Conservation (phyloP, 2,888 invertebrate genomes). For the Acanthopleura granulata region DNA sequence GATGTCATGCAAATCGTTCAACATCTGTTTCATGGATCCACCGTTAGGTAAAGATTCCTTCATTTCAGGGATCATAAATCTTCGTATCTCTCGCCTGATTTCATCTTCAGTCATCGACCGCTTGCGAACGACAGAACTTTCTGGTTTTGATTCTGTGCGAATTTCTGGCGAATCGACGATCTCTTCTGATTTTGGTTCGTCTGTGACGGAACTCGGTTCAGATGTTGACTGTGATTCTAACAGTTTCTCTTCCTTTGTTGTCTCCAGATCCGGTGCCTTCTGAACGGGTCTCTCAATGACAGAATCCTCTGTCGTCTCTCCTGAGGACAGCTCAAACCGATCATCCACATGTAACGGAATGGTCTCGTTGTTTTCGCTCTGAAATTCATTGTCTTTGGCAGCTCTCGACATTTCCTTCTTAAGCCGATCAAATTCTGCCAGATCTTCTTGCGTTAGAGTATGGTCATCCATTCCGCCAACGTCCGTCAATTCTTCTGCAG, state of each 20-base stretch:
- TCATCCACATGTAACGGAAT: not conserved
- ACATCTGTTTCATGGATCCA: conserved; percentile 34
- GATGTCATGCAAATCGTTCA: conserved; percentile 41
- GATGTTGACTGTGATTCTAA: not conserved
- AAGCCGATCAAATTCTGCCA: conserved; percentile 13
- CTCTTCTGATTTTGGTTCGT: not conserved
- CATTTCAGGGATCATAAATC: conserved; percentile 30
- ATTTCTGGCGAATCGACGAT: not conserved
- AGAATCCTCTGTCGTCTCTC: conserved; percentile 16
- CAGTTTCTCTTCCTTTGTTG: not conserved
- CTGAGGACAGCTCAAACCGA: conserved; percentile 11
- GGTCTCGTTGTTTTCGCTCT: not conserved
- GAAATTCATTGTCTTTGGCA: not conserved
- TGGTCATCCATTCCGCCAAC: not conserved
- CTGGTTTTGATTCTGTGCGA: not conserved
- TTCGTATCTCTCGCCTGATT: not conserved
- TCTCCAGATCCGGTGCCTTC: not conserved
- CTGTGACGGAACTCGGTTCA: not conserved
- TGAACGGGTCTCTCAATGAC: not conserved
- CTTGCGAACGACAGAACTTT: not conserved
- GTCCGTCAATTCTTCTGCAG: not conserved
- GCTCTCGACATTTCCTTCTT: not conserved
- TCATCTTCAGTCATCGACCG: not conserved
- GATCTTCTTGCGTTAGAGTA: not conserved
- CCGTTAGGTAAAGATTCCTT: conserved; percentile 38